Percentiles rank a stretch among this genome's conserved stretches.
phyloP scores from a whole-genome alignment of 2,113 vertebrate species.

The Brachypteracias leptosomus region DNA sequence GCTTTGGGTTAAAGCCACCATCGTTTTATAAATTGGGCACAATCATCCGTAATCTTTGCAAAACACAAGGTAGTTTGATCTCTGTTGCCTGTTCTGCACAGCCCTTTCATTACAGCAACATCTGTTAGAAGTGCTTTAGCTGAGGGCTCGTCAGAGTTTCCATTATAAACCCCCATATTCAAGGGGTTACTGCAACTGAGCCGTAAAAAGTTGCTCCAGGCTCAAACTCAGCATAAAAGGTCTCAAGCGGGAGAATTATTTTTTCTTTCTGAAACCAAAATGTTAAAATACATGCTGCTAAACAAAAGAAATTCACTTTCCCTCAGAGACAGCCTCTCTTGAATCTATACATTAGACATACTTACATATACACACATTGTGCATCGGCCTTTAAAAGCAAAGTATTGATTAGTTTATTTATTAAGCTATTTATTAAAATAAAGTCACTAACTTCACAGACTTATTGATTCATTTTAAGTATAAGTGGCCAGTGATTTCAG shows the following conservation, averaged over 20 bases:
- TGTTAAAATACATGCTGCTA: constrained; percentile 15
- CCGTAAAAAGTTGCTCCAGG: constrained; percentile 55
- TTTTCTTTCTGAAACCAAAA: constrained; percentile 9
- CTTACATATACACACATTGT: background rate
- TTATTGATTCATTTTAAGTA: background rate
- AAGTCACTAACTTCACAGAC: background rate
- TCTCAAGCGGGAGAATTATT: constrained; percentile 29
- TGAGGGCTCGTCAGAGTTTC: constrained; percentile 49
- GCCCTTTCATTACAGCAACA: constrained; percentile 58
- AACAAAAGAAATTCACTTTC: constrained; percentile 34
- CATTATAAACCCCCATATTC: constrained; percentile 59
- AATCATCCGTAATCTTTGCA: background rate
- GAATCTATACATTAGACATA: background rate
- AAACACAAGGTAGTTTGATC: constrained; percentile 19
- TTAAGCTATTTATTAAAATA: background rate
- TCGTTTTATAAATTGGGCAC: background rate
- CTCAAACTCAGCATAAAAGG: constrained; percentile 52
- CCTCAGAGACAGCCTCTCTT: background rate
- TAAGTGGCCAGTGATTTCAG: background rate
- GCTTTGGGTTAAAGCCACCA: background rate
- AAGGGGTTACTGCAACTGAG: constrained; percentile 53
- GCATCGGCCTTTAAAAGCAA: background rate
- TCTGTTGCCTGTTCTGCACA: background rate
- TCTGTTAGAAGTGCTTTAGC: constrained; percentile 34
- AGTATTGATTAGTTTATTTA: background rate